Evolutionary conservation across 2,888 invertebrate genomes (phyloP).

Genomic region (Digitonthophagus gazella): DNA sequence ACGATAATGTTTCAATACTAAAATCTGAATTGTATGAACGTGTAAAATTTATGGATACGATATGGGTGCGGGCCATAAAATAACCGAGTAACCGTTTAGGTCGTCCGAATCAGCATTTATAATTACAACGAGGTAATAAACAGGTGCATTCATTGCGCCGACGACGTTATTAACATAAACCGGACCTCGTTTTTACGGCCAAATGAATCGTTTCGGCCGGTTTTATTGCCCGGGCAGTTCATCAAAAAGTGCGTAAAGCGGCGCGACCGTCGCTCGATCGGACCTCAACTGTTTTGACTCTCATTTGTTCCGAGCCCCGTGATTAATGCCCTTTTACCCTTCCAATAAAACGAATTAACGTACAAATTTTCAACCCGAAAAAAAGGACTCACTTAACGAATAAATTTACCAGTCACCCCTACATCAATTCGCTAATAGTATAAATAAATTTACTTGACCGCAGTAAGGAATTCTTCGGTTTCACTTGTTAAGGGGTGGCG

Average conservation of each 20-base stretch:
- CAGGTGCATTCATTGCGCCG: background rate
- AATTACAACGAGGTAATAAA: background rate
- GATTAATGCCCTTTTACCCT: background rate
- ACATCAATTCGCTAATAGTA: too few species aligned
- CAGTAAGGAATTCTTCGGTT: conserved; percentile 3
- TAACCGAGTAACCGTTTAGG: background rate
- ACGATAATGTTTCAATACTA: too few species aligned
- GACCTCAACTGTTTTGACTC: background rate
- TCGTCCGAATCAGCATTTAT: background rate
- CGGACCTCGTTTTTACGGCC: background rate
- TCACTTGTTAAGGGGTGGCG: conserved; percentile 3
- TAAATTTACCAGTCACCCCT: too few species aligned
- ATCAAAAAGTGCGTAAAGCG: background rate
- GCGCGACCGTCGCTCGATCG: background rate
- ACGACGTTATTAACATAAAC: background rate
- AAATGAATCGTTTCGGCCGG: background rate
- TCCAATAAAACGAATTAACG: too few species aligned
- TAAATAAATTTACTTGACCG: too few species aligned
- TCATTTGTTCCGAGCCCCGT: background rate
- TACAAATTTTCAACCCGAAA: too few species aligned
- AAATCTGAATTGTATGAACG: background rate
- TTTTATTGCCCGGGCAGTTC: background rate
- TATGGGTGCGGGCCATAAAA: background rate
- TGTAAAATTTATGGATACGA: background rate
- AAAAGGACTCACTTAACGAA: too few species aligned